These are phyloP conservation scores for Australoheros facetus DNA, from an alignment of 2,797 vertebrate species.

Conservation along the genomic window DNA sequence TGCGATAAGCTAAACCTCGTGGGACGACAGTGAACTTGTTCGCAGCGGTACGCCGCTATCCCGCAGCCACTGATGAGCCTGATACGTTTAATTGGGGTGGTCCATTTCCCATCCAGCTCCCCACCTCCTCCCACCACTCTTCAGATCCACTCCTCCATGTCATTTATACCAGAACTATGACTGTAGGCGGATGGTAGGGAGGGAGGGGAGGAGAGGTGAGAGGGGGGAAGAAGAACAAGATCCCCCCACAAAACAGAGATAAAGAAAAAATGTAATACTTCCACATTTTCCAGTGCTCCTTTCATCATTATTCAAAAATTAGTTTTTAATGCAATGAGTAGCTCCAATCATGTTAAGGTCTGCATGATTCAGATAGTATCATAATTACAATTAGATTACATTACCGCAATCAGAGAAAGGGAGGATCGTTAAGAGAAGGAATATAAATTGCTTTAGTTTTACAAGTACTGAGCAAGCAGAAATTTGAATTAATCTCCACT, in stretches of 20 bases:
- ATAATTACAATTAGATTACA: conserved; percentile 99
- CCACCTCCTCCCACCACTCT: conserved; percentile 41
- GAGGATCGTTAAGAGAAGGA: conserved; percentile 99
- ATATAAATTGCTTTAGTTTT: conserved; percentile 99
- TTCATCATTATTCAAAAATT: conserved; percentile 99
- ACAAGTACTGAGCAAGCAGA: conserved; percentile 99
- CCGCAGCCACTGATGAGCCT: conserved; percentile 71
- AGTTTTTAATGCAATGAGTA: conserved; percentile 99
- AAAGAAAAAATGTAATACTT: conserved; percentile 98
- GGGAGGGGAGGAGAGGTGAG: not conserved
- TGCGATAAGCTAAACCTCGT: conserved; percentile 67
- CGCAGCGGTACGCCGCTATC: conserved; percentile 44
- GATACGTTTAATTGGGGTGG: conserved; percentile 82
- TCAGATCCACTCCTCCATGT: conserved; percentile 67
- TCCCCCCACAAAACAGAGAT: conserved; percentile 88
- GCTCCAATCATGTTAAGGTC: conserved; percentile 99
- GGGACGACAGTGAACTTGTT: conserved; percentile 69
- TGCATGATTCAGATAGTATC: conserved; percentile 99
- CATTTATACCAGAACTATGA: conserved; percentile 70
- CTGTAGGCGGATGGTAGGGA: conserved; percentile 59
- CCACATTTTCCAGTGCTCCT: conserved; percentile 99
- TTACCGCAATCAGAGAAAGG: conserved; percentile 99
- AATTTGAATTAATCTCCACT: conserved; percentile 99
- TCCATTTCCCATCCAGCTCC: conserved; percentile 57
- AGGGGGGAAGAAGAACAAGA: conserved; percentile 47